phyloP scores from a whole-genome alignment of 2,113 vertebrate species.

The Oryzias curvinotus region DNA sequence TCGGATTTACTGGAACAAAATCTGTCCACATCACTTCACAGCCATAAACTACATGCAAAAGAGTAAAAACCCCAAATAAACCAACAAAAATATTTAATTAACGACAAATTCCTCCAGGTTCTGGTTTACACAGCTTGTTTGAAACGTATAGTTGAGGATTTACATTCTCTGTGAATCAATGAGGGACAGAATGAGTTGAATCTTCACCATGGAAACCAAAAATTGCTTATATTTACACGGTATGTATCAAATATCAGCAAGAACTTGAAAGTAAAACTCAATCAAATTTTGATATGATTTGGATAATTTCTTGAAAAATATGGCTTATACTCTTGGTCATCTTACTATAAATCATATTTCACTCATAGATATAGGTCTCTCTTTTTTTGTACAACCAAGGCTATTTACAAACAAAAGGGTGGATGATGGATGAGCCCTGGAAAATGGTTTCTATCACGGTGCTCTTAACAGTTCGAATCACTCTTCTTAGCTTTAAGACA shows the following conservation, averaged over 20 bases:
- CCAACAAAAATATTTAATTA: conserved; percentile 1
- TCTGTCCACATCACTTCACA: conserved; percentile 52
- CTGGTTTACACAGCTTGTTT: conserved; percentile 21
- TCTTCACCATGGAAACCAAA: conserved; percentile 53
- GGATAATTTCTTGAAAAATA: conserved; percentile 79
- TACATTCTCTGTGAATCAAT: conserved; percentile 42
- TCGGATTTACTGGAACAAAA: conserved; percentile 55
- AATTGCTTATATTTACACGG: conserved; percentile 65
- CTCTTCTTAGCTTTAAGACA: conserved; percentile 38
- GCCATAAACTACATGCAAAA: conserved; percentile 68
- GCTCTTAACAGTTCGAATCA: conserved; percentile 21
- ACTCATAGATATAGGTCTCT: conserved; percentile 65
- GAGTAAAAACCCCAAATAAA: conserved; percentile 27
- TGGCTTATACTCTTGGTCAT: conserved; percentile 81
- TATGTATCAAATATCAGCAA: conserved; percentile 71
- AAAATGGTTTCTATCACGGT: too few species aligned
- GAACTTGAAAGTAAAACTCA: conserved; percentile 64
- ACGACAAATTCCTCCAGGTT: conserved; percentile 30
- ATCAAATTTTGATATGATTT: conserved; percentile 72
- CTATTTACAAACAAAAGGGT: conserved; percentile 79
- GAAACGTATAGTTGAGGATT: conserved; percentile 16
- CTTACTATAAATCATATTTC: conserved; percentile 64
- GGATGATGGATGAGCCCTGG: conserved; percentile 48
- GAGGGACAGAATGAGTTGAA: conserved; percentile 43
- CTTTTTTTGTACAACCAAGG: conserved; percentile 58